A percentile compares a stretch with the other conserved stretches of the same genome.
Conservation (phyloP, 2,888 invertebrate genomes). For the Noctuana brunneofusca region DNA sequence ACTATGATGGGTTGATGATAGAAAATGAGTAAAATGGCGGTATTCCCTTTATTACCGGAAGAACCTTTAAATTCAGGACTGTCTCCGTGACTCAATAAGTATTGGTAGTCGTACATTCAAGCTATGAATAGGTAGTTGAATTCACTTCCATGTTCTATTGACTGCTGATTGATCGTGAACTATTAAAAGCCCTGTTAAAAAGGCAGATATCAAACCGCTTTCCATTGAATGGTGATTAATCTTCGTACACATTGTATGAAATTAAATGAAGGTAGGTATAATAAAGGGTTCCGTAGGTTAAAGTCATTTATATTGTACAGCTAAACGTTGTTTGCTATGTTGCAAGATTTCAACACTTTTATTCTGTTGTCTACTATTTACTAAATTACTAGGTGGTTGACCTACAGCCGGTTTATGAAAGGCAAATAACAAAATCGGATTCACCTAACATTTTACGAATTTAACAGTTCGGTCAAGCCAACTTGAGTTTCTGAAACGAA, state of each 20-base stretch:
- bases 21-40: too few relatives aligned
- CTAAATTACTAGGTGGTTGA: too few relatives aligned
- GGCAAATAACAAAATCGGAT: too few relatives aligned
- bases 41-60: too few relatives aligned
- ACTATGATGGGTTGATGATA: too few relatives aligned
- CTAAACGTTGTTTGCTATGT: slow-evolving; percentile 5
- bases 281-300: slow-evolving; percentile 27
- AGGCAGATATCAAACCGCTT: slow-evolving; percentile 26
- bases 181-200: slow-evolving; percentile 28
- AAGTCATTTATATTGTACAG: slow-evolving; percentile 19
- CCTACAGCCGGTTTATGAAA: too few relatives aligned
- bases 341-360: slow-evolving; percentile 3
- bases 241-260: slow-evolving; percentile 27
- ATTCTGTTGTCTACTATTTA: neutral
- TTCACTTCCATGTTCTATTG: slow-evolving; percentile 29
- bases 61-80: slow-evolving; percentile 1
- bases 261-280: slow-evolving; percentile 24
- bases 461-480: too few relatives aligned
- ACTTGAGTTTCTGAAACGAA: too few relatives aligned
- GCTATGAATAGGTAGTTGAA: slow-evolving; percentile 9
- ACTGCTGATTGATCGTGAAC: slow-evolving; percentile 34
- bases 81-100: neutral
- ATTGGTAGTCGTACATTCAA: neutral
- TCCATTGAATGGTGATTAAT: slow-evolving; percentile 25
- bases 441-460: neutral